Percentiles rank a stretch among this genome's conserved stretches.
These are phyloP conservation scores for Fulica atra DNA, from an alignment of 2,113 vertebrate species.

Conservation along the genomic window DNA sequence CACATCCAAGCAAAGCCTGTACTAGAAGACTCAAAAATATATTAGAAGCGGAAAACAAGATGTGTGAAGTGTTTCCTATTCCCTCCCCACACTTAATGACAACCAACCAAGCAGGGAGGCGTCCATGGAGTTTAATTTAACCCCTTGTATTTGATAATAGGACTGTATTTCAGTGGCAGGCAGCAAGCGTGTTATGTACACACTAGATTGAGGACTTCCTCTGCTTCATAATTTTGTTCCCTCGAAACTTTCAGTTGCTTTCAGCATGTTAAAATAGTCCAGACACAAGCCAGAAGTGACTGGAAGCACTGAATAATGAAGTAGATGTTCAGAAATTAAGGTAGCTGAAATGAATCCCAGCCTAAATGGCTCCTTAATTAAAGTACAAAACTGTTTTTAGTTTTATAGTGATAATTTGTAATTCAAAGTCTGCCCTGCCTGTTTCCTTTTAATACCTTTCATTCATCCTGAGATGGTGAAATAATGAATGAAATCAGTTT, in stretches of 20 bases:
- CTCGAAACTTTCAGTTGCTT: constrained; percentile 26
- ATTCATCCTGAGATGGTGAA: constrained; percentile 20
- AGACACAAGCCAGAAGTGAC: constrained; percentile 27
- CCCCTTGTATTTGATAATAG: neutral
- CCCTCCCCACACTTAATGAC: neutral
- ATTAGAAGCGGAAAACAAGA: constrained; percentile 57
- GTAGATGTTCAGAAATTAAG: neutral
- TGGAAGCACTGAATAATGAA: constrained; percentile 14
- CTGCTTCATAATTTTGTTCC: constrained; percentile 43
- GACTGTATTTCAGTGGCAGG: neutral
- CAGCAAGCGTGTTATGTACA: neutral
- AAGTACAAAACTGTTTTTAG: neutral
- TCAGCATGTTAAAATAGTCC: neutral
- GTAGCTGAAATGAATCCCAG: neutral
- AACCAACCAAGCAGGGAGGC: constrained; percentile 4
- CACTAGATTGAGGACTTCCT: neutral
- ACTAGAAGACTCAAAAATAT: constrained; percentile 42
- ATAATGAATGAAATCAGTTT: constrained; percentile 27
- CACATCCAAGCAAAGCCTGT: constrained; percentile 49
- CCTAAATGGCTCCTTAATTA: neutral
- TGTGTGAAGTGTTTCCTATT: constrained; percentile 65
- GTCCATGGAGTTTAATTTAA: neutral
- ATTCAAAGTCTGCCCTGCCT: neutral
- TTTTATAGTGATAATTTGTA: neutral
- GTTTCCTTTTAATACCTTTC: constrained; percentile 5